A percentile compares a stretch with the other conserved stretches of the same genome.
phyloP scores from a whole-genome alignment of 2,888 invertebrate species.

The Nymphalis polychloros region DNA sequence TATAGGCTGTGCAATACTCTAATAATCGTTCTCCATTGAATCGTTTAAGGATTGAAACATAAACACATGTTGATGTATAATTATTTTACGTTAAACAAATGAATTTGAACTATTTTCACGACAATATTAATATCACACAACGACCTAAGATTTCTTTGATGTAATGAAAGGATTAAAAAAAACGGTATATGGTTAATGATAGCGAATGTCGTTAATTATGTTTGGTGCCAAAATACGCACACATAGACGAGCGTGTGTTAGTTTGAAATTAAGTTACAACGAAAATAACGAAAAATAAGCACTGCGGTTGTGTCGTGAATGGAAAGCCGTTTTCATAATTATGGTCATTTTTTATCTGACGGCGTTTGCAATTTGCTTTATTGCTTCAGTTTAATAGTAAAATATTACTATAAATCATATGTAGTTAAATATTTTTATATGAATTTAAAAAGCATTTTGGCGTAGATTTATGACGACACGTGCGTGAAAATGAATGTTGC shows the following conservation, averaged over 20 bases:
- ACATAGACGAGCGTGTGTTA: not conserved
- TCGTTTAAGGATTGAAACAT: too few species aligned
- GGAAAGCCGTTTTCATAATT: constrained; percentile 18
- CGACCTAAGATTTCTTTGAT: too few species aligned
- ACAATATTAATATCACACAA: too few species aligned
- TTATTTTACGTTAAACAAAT: too few species aligned
- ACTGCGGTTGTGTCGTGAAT: constrained; percentile 17
- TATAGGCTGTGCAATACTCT: too few species aligned
- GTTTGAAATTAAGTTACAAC: not conserved
- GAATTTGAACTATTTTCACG: too few species aligned
- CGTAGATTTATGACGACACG: not conserved
- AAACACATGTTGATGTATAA: too few species aligned
- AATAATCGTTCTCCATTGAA: too few species aligned
- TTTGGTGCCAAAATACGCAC: too few species aligned
- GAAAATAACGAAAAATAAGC: not conserved
- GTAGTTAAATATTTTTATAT: constrained; percentile 10
- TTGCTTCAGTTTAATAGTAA: constrained; percentile 26
- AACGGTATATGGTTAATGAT: too few species aligned
- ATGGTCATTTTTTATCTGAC: constrained; percentile 24
- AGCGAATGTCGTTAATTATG: too few species aligned
- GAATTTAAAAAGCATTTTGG: not conserved
- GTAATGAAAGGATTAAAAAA: too few species aligned
- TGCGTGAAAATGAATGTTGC: not conserved
- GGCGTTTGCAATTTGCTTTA: constrained; percentile 28
- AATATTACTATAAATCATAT: constrained; percentile 18